These are phyloP conservation scores for Podarcis lilfordi DNA, from an alignment of 2,797 vertebrate species.

Conservation along the genomic window DNA sequence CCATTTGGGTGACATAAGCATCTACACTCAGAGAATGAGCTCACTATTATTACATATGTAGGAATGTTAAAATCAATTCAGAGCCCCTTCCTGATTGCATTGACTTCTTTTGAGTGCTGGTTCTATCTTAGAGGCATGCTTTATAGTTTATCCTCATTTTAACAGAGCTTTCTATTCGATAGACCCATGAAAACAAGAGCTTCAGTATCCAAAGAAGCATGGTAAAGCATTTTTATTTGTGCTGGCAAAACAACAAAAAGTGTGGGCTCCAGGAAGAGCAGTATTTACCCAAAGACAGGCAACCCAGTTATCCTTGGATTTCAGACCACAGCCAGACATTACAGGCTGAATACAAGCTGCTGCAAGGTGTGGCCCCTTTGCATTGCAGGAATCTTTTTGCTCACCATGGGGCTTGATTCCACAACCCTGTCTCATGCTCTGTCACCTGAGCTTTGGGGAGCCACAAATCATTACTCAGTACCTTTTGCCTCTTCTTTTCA, in stretches of 20 bases:
- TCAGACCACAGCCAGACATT: constrained; percentile 32
- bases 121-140: background rate
- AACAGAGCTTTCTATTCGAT: background rate
- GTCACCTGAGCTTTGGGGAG: background rate
- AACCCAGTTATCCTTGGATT: constrained; percentile 32
- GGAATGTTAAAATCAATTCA: background rate
- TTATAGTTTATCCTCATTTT: background rate
- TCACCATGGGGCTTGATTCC: too few species aligned
- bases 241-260: background rate
- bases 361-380: background rate
- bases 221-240: background rate
- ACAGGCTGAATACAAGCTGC: background rate
- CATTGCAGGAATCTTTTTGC: background rate
- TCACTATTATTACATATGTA: background rate
- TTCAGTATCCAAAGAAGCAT: background rate
- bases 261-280: background rate
- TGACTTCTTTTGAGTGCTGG: background rate
- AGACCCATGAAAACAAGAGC: background rate
- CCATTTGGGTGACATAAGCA: background rate
- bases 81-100: background rate
- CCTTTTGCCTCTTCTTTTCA: background rate
- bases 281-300: background rate
- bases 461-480: background rate
- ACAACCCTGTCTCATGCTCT: too few species aligned
- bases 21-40: background rate